phyloP scores from a whole-genome alignment of 2,113 vertebrate species.

The Melanerpes formicivorus region DNA sequence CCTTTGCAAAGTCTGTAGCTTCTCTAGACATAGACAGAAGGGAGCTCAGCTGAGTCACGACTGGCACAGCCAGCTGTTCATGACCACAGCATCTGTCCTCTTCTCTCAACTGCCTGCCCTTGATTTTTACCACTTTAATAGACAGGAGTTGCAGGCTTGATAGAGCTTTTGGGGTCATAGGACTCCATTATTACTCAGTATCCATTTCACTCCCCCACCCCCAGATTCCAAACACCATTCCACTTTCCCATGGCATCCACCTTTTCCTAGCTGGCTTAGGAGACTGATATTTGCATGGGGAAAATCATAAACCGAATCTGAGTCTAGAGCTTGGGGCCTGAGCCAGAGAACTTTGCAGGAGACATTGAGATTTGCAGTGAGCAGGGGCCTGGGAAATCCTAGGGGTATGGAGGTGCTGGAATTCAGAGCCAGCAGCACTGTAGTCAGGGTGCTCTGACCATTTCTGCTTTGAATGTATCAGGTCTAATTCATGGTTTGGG shows the following conservation, averaged over 20 bases:
- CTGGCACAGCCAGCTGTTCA: not conserved
- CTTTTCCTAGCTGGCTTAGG: not conserved
- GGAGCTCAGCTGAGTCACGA: not conserved
- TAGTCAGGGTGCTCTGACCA: not conserved
- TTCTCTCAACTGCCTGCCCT: not conserved
- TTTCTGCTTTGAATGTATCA: not conserved
- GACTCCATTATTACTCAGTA: not conserved
- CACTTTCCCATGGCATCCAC: not conserved
- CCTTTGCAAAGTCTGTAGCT: not conserved
- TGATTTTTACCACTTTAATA: not conserved
- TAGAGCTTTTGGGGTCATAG: not conserved
- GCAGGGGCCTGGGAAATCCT: not conserved
- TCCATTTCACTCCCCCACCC: not conserved
- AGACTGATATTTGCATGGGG: not conserved
- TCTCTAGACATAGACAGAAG: not conserved
- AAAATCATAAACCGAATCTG: not conserved
- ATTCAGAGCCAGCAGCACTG: accelerated
- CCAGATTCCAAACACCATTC: not conserved
- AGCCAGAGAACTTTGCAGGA: not conserved
- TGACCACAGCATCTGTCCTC: not conserved
- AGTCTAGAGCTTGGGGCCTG: not conserved
- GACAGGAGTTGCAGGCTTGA: not conserved
- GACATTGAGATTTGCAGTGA: not conserved
- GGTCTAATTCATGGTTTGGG: not conserved
- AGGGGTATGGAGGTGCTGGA: accelerated